A percentile compares a stretch with the other conserved stretches of the same genome.
phyloP scores from a whole-genome alignment of 2,888 invertebrate genomes.

The Drosophila sordidula region DNA sequence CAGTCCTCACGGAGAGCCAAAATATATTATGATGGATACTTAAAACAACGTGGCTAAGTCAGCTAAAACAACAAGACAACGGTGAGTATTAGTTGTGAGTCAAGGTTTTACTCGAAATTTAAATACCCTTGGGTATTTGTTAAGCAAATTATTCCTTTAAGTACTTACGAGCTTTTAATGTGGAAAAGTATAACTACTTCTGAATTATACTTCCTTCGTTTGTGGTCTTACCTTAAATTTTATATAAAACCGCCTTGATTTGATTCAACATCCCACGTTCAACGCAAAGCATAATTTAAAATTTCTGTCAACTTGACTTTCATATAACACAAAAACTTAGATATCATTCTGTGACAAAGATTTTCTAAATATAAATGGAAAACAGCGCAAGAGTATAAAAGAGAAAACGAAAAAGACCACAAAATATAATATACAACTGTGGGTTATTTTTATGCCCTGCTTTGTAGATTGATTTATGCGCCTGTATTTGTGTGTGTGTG shows the following conservation, averaged over 20 bases:
- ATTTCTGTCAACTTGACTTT: background rate
- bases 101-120: background rate
- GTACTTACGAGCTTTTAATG: too few species aligned
- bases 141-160: background rate
- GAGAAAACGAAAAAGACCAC: conserved; percentile 12
- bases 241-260: background rate
- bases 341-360: background rate
- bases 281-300: background rate
- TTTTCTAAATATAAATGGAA: background rate
- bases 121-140: too few species aligned
- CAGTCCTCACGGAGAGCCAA: conserved; percentile 5
- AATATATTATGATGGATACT: conserved; percentile 56
- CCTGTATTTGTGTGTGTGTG: conserved; percentile 6
- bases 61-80: background rate
- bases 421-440: conserved; percentile 20
- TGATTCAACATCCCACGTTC: background rate
- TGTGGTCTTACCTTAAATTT: too few species aligned
- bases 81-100: conserved; percentile 9
- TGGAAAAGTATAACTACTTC: too few species aligned
- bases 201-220: too few species aligned
- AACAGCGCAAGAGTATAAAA: background rate
- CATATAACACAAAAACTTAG: conserved; percentile 2
- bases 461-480: conserved; percentile 58
- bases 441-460: conserved; percentile 16
- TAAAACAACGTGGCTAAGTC: conserved; percentile 5